A percentile compares a stretch with the other conserved stretches of the same genome.
Conservation (phyloP, 1,140 invertebrate species). For the Ceratoteleas bidentatus region DNA sequence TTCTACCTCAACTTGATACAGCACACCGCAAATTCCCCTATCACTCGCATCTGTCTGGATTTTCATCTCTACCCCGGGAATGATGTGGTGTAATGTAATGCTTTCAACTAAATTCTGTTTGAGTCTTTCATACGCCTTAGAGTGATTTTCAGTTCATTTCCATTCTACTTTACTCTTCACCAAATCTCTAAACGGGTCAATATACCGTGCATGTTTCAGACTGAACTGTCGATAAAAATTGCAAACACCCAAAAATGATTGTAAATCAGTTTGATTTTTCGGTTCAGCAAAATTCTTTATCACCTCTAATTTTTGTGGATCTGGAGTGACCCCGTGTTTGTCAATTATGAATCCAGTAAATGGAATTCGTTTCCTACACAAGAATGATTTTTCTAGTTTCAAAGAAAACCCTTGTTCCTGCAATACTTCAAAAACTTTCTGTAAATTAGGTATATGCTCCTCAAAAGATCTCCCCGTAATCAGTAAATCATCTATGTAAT, state of each 20-base stretch:
- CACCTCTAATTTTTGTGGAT: constrained; percentile 68
- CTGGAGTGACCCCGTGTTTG: constrained; percentile 65
- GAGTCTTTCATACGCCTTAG: constrained; percentile 17
- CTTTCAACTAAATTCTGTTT: constrained; percentile 31
- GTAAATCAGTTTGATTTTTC: constrained; percentile 67
- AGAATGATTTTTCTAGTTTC: constrained; percentile 20
- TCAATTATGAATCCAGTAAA: constrained; percentile 13
- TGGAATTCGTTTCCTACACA: constrained; percentile 20
- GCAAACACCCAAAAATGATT: constrained; percentile 72
- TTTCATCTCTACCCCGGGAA: neutral
- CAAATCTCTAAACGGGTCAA: constrained; percentile 64
- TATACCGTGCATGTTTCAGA: constrained; percentile 47
- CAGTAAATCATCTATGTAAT: constrained; percentile 65
- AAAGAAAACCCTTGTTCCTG: constrained; percentile 16
- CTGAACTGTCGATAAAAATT: constrained; percentile 74
- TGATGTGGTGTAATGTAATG: constrained; percentile 3
- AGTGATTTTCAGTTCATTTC: constrained; percentile 19
- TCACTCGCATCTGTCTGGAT: constrained; percentile 24
- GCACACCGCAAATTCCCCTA: constrained; percentile 22
- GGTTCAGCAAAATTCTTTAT: constrained; percentile 69
- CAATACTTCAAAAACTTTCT: constrained; percentile 7
- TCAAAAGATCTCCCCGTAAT: constrained; percentile 50
- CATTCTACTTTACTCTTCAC: constrained; percentile 21
- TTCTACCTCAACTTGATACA: constrained; percentile 20
- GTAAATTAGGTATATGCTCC: constrained; percentile 47